Percentiles rank a stretch among this genome's conserved stretches.
These are phyloP conservation scores for Halcyon senegalensis DNA, from an alignment of 2,113 vertebrate species.

Conservation along the genomic window DNA sequence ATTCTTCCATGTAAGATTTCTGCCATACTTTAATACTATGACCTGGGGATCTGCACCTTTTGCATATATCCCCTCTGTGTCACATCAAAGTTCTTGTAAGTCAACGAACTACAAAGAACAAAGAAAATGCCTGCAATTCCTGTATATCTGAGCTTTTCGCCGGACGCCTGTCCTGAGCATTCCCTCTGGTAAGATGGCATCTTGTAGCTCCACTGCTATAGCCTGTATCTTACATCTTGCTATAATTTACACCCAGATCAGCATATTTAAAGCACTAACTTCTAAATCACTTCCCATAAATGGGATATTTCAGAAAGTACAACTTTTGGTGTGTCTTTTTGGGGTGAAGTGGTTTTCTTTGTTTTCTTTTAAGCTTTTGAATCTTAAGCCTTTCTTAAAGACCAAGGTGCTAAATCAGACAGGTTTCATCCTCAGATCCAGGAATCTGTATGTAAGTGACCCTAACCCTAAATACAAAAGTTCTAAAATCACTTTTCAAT, in stretches of 20 bases:
- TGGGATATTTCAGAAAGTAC: not conserved
- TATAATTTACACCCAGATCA: not conserved
- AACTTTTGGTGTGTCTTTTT: not conserved
- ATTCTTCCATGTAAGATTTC: not conserved
- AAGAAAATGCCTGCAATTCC: not conserved
- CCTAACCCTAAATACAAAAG: not conserved
- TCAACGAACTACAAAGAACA: not conserved
- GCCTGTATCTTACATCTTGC: not conserved
- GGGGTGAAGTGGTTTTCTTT: not conserved
- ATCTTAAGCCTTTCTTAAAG: not conserved
- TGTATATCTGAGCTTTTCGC: not conserved
- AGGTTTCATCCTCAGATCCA: not conserved
- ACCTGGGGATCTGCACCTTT: not conserved
- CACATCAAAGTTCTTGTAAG: not conserved
- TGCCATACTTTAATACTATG: not conserved
- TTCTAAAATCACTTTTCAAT: not conserved
- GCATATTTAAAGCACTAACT: not conserved
- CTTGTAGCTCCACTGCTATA: not conserved
- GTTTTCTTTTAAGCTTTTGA: not conserved
- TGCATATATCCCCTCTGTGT: not conserved
- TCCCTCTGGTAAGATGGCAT: not conserved
- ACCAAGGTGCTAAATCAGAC: not conserved
- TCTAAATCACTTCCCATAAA: not conserved
- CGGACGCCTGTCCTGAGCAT: not conserved
- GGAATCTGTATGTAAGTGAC: not conserved